Evolutionary conservation across 2,797 vertebrate genomes (phyloP).

Genomic region (Heliangelus exortis): DNA sequence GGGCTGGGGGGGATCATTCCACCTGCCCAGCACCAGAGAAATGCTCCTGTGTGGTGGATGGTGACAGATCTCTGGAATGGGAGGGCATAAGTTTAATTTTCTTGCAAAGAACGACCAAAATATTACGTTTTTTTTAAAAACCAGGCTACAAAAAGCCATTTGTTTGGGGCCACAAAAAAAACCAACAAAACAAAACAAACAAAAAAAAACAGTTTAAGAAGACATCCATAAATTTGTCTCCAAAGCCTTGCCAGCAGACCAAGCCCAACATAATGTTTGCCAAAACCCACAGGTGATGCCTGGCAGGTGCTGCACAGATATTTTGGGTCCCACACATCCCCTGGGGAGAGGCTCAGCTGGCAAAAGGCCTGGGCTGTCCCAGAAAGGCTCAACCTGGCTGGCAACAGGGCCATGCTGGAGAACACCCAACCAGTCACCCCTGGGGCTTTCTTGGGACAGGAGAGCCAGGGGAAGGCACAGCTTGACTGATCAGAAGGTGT

Average conservation of each 20-base stretch:
- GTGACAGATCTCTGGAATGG: fast-evolving
- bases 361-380: not conserved
- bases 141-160: not conserved
- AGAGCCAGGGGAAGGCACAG: not conserved
- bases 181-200: too few relatives aligned
- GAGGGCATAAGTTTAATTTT: not conserved
- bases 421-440: too few relatives aligned
- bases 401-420: not conserved
- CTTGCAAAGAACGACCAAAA: not conserved
- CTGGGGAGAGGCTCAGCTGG: not conserved
- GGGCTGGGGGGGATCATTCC: not conserved
- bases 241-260: not conserved
- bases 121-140: not conserved
- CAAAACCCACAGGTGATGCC: fast-evolving
- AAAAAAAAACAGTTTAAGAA: not conserved
- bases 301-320: not conserved
- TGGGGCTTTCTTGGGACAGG: not conserved
- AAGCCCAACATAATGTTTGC: not conserved
- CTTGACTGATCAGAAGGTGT: not conserved
- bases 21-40: not conserved
- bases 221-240: not conserved
- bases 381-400: fast-evolving
- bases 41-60: fast-evolving
- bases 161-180: too few relatives aligned
- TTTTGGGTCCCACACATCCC: not conserved